Conservation (phyloP, 2,113 vertebrate species). For the Nannobrachium achirus region DNA sequence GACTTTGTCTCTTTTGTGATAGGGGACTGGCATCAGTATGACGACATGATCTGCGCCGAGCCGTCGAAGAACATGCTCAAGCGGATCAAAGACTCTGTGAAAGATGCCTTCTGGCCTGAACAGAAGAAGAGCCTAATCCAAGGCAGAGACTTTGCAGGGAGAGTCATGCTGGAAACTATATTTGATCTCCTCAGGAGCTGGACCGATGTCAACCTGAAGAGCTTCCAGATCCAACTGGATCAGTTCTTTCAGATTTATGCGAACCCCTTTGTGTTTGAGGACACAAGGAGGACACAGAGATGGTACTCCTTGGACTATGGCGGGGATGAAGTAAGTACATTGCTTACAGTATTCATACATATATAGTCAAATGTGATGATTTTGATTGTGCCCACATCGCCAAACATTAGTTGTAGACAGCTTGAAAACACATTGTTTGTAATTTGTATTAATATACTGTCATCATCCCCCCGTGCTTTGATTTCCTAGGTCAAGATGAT, state of each 20-base stretch:
- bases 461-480: not conserved
- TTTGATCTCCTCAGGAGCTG: constrained; percentile 85
- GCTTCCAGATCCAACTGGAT: constrained; percentile 77
- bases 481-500: constrained; percentile 64
- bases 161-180: constrained; percentile 83
- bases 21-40: constrained; percentile 94
- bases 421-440: not conserved
- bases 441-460: not conserved
- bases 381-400: too few relatives aligned
- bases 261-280: constrained; percentile 69
- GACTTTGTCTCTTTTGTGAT: constrained; percentile 13
- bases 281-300: rapidly evolving
- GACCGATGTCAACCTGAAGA: constrained; percentile 76
- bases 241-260: constrained; percentile 79
- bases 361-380: too few relatives aligned
- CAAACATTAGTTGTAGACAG: too few relatives aligned
- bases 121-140: constrained; percentile 51
- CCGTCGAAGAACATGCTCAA: rapidly evolving
- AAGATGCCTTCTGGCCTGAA: constrained; percentile 10
- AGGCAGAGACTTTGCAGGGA: constrained; percentile 82
- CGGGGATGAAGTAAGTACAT: constrained; percentile 74
- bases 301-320: constrained; percentile 74
- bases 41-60: constrained; percentile 86
- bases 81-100: too few relatives aligned
- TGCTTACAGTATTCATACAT: too few relatives aligned